Percentiles rank a stretch among this genome's conserved stretches.
phyloP scores from a whole-genome alignment of 92 coral and sea anemone species.

The Blastomussa wellsi region DNA sequence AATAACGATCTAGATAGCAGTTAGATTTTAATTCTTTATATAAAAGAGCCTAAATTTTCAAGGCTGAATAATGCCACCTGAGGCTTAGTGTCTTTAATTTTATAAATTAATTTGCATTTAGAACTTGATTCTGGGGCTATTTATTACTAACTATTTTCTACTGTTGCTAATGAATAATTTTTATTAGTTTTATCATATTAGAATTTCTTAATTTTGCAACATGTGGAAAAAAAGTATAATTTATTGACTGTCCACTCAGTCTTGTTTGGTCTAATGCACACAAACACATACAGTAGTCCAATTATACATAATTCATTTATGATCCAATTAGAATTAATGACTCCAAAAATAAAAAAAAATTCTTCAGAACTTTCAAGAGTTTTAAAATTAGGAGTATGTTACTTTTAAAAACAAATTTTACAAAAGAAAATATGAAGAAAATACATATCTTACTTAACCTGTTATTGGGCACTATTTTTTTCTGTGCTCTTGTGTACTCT shows the following conservation, averaged over 20 bases:
- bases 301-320: not conserved
- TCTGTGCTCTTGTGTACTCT: no score
- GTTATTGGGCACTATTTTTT: no score
- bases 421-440: no score
- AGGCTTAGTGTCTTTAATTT: not conserved
- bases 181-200: no score
- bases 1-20: not conserved
- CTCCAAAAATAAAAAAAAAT: not conserved
- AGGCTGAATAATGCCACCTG: not conserved
- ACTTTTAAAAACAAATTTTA: no score
- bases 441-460: no score
- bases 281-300: not conserved
- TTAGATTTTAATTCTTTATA: not conserved
- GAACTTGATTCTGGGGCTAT: not conserved
- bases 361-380: not conserved
- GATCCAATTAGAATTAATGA: not conserved
- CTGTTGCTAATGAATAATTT: no score
- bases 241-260: no score
- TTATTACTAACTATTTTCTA: not conserved
- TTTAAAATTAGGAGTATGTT: not conserved
- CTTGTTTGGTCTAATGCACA: no score
- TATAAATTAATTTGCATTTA: not conserved
- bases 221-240: no score
- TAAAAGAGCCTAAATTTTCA: not conserved
- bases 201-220: no score